These are phyloP conservation scores for Drosophila athabasca DNA, from an alignment of 1,140 invertebrate species.

Conservation along the genomic window DNA sequence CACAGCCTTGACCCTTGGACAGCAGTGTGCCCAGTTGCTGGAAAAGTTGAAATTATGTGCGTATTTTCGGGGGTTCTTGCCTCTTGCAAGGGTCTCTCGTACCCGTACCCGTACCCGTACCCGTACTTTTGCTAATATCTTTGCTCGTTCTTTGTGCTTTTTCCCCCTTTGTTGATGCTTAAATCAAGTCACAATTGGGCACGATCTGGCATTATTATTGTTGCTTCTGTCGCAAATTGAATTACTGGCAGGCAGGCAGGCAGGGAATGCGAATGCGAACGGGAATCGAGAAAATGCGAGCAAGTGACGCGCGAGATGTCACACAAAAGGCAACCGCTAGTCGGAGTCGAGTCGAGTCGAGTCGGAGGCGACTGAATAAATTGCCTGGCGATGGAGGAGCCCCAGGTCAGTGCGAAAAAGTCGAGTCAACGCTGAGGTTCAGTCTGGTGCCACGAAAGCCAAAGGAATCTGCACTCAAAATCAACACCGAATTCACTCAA, in stretches of 20 bases:
- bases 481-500: neutral
- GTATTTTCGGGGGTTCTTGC: neutral
- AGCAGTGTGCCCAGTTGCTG: neutral
- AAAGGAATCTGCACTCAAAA: neutral
- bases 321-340: constrained; percentile 46
- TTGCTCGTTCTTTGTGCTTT: constrained; percentile 3
- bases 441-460: constrained; percentile 35
- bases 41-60: too few relatives aligned
- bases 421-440: constrained; percentile 25
- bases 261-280: constrained; percentile 25
- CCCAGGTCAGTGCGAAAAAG: constrained; percentile 51
- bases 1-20: neutral
- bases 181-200: constrained; percentile 64
- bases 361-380: constrained; percentile 30
- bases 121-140: too few relatives aligned
- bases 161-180: constrained; percentile 16
- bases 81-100: too few relatives aligned
- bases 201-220: constrained; percentile 29
- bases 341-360: too few relatives aligned
- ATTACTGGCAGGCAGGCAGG: constrained; percentile 35
- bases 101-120: too few relatives aligned
- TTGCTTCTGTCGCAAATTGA: constrained; percentile 55
- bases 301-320: constrained; percentile 39
- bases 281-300: constrained; percentile 52
- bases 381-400: constrained; percentile 40